phyloP scores from a whole-genome alignment of 2,113 vertebrate genomes.

The Colistium nudipinnis region DNA sequence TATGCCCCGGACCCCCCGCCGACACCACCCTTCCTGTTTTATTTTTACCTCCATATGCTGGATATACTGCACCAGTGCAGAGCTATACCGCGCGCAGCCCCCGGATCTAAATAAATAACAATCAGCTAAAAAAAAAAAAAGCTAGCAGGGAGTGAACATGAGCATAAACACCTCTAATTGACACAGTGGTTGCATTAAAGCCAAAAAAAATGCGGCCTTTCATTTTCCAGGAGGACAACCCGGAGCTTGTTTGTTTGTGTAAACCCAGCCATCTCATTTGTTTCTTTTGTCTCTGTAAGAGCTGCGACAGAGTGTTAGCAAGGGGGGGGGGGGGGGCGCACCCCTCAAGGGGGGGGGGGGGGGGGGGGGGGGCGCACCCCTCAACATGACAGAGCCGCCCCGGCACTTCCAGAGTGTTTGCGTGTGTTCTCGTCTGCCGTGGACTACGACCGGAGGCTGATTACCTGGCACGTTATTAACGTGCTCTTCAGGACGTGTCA shows the following conservation, averaged over 20 bases:
- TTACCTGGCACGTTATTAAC: slow-evolving; percentile 74
- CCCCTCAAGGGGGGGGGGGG: slow-evolving; percentile 52
- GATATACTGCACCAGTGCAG: slow-evolving; percentile 8
- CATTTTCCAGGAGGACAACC: slow-evolving; percentile 67
- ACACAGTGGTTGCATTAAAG: slow-evolving; percentile 44
- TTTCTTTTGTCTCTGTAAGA: slow-evolving; percentile 72
- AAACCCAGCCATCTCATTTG: slow-evolving; percentile 71
- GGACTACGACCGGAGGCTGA: slow-evolving; percentile 74
- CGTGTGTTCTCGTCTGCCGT: slow-evolving; percentile 50
- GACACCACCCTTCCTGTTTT: slow-evolving; percentile 39
- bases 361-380: slow-evolving; percentile 44
- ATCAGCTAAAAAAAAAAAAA: slow-evolving; percentile 49
- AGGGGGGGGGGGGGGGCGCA: too few species aligned
- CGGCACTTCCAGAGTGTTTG: slow-evolving; percentile 46
- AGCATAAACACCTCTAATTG: slow-evolving; percentile 63
- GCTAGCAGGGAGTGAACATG: slow-evolving; percentile 40
- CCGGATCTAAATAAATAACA: slow-evolving; percentile 62
- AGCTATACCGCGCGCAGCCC: slow-evolving; percentile 18
- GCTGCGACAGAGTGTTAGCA: slow-evolving; percentile 66
- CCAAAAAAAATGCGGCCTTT: slow-evolving; percentile 41
- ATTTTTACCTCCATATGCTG: slow-evolving; percentile 43
- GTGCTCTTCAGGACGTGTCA: slow-evolving; percentile 73
- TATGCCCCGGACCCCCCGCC: slow-evolving; percentile 43
- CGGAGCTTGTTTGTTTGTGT: slow-evolving; percentile 72
- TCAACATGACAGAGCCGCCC: slow-evolving; percentile 63